Evolutionary conservation across 2,113 vertebrate genomes (phyloP), one percentile per base, ranked within the genome.

Genomic region (Bufo gargarizans): DNA sequence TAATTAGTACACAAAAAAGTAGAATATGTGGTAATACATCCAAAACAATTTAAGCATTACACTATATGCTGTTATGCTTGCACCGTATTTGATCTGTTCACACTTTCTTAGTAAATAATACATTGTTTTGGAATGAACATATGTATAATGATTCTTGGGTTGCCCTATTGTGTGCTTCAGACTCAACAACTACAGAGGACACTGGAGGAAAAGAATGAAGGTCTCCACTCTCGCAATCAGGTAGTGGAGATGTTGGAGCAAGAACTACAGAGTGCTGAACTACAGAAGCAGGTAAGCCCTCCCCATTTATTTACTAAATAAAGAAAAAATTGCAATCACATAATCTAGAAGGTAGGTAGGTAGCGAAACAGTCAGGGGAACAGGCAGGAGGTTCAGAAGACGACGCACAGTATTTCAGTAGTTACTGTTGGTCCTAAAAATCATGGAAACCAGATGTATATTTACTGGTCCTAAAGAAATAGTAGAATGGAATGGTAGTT

Each of bases 201-300:
- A 4, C 93, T 96, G 0, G 96, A 97, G 89, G 97, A 99, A 89
- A 94, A 96, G 0, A 96, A 97, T 59, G 96, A 95, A 85, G 92
- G 95, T 17, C 90, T 99, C 8, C 87, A 91, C 33, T 97, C 96
- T 77, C 96, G 93, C 3, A 91, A 96, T 55, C 95, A 97, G 85
- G 95, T 96, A 49, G 91, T 98, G 43, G 97, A 97, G 63, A 90
- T 98, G 94, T 93, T 99, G 76, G 97, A 99, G 89, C 95, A 95
- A 90, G 97, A 99, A 89, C 90, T 99, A 49, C 92, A 81, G 82
- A 82, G 90, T 20, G 95, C 95, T 0, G 97, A 99, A 79, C 94
- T 96, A 84, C 95, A 96, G 86, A 99, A 97, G 88, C 95, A 97
- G 97, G 98, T 99, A 91, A 43, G 11, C 4, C 3, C 9, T 58